phyloP scores from a whole-genome alignment of 2,797 vertebrate genomes.

The Nyctalus aviator region DNA sequence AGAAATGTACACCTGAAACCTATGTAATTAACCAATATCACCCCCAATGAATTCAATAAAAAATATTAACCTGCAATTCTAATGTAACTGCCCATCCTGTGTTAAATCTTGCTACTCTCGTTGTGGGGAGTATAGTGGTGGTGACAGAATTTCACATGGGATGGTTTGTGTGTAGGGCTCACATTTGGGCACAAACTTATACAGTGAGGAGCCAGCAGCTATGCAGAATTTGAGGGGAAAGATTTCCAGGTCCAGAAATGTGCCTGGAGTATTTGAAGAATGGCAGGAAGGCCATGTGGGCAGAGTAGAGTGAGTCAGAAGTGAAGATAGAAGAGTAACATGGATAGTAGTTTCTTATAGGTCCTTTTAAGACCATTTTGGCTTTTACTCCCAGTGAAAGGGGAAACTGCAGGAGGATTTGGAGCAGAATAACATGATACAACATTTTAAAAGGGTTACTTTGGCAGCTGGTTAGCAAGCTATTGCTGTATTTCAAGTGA shows the following conservation, averaged over 20 bases:
- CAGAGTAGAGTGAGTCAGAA: background rate
- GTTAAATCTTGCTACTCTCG: background rate
- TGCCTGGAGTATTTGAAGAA: background rate
- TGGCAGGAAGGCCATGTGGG: accelerated
- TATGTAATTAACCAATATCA: background rate
- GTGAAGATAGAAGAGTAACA: background rate
- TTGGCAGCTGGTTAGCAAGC: background rate
- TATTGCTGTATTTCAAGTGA: background rate
- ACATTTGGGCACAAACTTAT: background rate
- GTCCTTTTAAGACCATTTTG: background rate
- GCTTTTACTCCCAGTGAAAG: background rate
- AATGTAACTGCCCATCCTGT: background rate
- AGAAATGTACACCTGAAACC: background rate
- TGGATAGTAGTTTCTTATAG: accelerated
- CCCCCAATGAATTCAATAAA: background rate
- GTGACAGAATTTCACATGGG: background rate
- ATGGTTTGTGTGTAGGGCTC: background rate
- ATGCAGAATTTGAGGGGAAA: background rate
- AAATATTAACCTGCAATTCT: background rate
- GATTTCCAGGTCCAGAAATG: background rate
- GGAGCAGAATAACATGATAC: background rate
- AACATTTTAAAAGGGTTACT: background rate
- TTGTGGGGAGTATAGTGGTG: no score
- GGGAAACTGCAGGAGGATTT: background rate
- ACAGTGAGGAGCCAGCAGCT: background rate